Percentiles rank a stretch among this genome's conserved stretches.
Evolutionary conservation across 2,113 vertebrate species (phyloP).

Genomic region (Limanda limanda): DNA sequence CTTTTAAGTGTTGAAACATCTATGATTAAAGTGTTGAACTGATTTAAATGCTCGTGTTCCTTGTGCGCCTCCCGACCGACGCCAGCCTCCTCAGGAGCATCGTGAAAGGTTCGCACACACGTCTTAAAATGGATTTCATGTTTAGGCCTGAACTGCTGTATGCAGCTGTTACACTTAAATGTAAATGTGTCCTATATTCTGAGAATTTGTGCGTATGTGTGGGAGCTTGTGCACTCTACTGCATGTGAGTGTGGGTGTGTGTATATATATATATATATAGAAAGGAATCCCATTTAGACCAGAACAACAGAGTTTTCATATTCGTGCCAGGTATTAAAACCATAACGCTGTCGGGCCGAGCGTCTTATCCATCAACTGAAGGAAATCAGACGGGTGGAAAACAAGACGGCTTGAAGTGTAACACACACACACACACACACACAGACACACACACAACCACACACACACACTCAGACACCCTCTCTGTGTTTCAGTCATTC

Average conservation of each 20-base stretch:
- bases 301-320: constrained; percentile 51
- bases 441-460: constrained; percentile 3
- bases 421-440: constrained; percentile 21
- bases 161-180: constrained; percentile 6
- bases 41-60: constrained; percentile 24
- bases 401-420: constrained; percentile 36
- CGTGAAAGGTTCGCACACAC: constrained; percentile 6
- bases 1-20: constrained; percentile 55
- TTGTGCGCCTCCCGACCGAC: constrained; percentile 17
- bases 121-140: constrained; percentile 41
- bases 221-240: background rate
- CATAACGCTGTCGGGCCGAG: constrained; percentile 44
- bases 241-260: background rate
- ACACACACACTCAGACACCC: constrained; percentile 32
- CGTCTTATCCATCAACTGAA: constrained; percentile 45
- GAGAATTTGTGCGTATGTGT: constrained; percentile 2
- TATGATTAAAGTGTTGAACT: constrained; percentile 52
- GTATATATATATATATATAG: background rate
- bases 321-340: constrained; percentile 33
- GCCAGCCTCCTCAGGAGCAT: constrained; percentile 11
- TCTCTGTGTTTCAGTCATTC: constrained; percentile 62
- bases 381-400: constrained; percentile 62
- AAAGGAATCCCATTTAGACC: constrained; percentile 26
- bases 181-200: constrained; percentile 22
- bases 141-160: constrained; percentile 26